Evolutionary conservation across 2,888 invertebrate genomes (phyloP).

Genomic region (Agapostemon virescens): DNA sequence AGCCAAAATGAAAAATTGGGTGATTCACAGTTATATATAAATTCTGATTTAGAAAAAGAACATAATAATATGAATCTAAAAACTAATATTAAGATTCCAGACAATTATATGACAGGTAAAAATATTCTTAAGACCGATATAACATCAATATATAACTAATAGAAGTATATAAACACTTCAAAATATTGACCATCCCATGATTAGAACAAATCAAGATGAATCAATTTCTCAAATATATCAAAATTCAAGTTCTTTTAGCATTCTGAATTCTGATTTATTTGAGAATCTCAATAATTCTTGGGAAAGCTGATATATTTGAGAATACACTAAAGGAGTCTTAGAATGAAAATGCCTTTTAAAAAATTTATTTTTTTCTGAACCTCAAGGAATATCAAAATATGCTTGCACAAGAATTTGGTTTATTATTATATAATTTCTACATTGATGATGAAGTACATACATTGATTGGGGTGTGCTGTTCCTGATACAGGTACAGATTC

Average conservation of each 20-base stretch:
- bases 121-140: background rate
- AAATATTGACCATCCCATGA: too few species aligned
- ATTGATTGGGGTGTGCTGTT: conserved; percentile 14
- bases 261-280: too few species aligned
- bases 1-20: conserved; percentile 65
- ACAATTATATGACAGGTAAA: conserved; percentile 78
- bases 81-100: conserved; percentile 73
- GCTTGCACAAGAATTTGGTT: background rate
- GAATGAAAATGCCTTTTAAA: background rate
- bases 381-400: background rate
- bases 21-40: conserved; percentile 61
- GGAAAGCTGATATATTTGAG: background rate
- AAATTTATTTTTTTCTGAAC: background rate
- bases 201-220: background rate
- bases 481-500: conserved; percentile 74
- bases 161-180: too few species aligned
- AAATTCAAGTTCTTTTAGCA: too few species aligned
- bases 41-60: conserved; percentile 71
- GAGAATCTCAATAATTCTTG: background rate
- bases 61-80: conserved; percentile 66
- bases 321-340: too few species aligned
- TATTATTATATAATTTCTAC: background rate
- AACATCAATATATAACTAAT: background rate
- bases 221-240: too few species aligned
- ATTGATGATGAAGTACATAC: background rate